Conservation (phyloP, 2,113 vertebrate genomes). For the Mesocricetus auratus region DNA sequence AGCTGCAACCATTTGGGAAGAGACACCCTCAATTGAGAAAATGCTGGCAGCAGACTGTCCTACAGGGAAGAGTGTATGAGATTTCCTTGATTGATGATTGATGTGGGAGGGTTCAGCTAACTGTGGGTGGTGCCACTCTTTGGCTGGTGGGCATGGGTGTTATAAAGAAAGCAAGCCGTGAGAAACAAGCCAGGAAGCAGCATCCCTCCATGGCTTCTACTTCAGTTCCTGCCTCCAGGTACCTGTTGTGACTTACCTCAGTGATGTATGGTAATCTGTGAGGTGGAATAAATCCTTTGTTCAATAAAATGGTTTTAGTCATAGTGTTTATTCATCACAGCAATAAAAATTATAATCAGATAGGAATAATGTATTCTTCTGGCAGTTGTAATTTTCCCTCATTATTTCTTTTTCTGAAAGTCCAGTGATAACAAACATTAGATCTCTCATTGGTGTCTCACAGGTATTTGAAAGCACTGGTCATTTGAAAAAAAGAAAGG, state of each 20-base stretch:
- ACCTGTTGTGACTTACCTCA: neutral
- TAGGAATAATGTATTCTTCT: neutral
- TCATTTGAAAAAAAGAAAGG: neutral
- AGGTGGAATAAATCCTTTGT: neutral
- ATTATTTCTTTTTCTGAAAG: neutral
- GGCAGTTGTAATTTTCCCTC: neutral
- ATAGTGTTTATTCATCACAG: neutral
- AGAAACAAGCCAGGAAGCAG: neutral
- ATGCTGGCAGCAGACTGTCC: neutral
- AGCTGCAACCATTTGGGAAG: neutral
- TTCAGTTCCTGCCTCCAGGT: neutral
- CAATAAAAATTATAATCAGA: neutral
- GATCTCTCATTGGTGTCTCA: neutral
- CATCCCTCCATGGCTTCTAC: neutral
- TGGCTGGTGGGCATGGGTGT: neutral
- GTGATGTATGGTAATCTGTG: neutral
- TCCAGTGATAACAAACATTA: neutral
- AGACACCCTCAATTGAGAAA: neutral
- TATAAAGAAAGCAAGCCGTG: neutral
- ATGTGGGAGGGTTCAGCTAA: neutral
- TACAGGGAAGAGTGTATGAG: neutral
- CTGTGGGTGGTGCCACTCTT: neutral
- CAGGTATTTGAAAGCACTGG: neutral
- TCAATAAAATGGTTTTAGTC: neutral
- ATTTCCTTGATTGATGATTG: neutral